These are phyloP conservation scores for Drosophila fulvimacula DNA, from an alignment of 2,888 invertebrate genomes.

Conservation along the genomic window DNA sequence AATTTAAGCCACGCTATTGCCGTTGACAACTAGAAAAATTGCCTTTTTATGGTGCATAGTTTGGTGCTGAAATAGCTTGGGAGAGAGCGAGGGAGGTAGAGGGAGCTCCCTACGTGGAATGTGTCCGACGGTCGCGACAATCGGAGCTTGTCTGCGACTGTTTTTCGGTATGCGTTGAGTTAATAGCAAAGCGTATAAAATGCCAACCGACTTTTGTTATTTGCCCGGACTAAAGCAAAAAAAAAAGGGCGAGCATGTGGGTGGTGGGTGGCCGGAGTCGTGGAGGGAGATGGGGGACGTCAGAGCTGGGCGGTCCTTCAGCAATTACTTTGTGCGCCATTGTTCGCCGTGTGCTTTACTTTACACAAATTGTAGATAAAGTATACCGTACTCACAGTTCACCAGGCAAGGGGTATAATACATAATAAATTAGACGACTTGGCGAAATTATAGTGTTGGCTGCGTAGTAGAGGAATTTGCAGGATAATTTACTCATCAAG, in stretches of 20 bases:
- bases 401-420: slow-evolving; percentile 1
- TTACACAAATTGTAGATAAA: slow-evolving; percentile 41
- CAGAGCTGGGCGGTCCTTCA: slow-evolving; percentile 22
- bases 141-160: slow-evolving; percentile 38
- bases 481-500: neutral
- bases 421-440: neutral
- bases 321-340: slow-evolving; percentile 70
- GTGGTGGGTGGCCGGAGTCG: neutral
- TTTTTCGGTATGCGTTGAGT: slow-evolving; percentile 70
- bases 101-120: slow-evolving; percentile 50
- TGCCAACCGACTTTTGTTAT: slow-evolving; percentile 58
- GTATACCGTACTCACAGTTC: slow-evolving; percentile 9
- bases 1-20: slow-evolving; percentile 77
- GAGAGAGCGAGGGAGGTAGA: neutral
- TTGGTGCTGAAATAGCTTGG: slow-evolving; percentile 11
- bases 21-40: slow-evolving; percentile 80
- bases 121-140: slow-evolving; percentile 41
- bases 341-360: slow-evolving; percentile 46
- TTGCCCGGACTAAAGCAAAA: slow-evolving; percentile 18
- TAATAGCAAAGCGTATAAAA: slow-evolving; percentile 66
- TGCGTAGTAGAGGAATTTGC: neutral
- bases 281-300: neutral
- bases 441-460: neutral
- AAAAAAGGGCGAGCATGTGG: neutral
- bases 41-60: slow-evolving; percentile 68